Conservation (phyloP, 1,140 invertebrate species). For the Ericerus pela region DNA sequence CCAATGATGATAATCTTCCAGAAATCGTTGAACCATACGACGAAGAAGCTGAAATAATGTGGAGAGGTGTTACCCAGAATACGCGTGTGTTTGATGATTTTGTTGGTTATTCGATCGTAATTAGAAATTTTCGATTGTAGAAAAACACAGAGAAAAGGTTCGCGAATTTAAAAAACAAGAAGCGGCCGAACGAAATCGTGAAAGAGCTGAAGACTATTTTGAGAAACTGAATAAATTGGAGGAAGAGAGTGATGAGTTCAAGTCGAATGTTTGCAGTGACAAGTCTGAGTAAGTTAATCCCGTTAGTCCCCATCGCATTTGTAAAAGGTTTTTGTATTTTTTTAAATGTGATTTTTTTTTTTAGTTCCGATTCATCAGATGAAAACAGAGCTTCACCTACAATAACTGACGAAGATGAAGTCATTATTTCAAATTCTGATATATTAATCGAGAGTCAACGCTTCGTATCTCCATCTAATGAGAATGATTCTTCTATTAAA, state of each 20-base stretch:
- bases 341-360: background rate
- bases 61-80: conserved; percentile 36
- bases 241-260: conserved; percentile 37
- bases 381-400: too few species aligned
- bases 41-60: conserved; percentile 37
- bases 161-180: conserved; percentile 34
- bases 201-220: conserved; percentile 35
- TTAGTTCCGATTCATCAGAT: too few species aligned
- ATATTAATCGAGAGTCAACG: too few species aligned
- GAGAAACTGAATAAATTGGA: conserved; percentile 37
- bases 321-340: background rate
- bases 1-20: conserved; percentile 26
- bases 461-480: too few species aligned
- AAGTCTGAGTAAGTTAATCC: conserved; percentile 21
- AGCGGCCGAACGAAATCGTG: conserved; percentile 28
- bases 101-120: conserved; percentile 22
- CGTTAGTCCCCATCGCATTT: background rate
- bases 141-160: conserved; percentile 36
- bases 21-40: conserved; percentile 41
- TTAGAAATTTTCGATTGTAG: conserved; percentile 27
- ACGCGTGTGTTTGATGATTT: conserved; percentile 14
- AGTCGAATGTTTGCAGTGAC: too few species aligned
- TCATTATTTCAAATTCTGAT: too few species aligned
- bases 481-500: too few species aligned
- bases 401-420: too few species aligned